Evolutionary conservation across 1,140 invertebrate species (phyloP), one percentile per base, ranked within the genome.

Genomic region (Heliothis subflexa): DNA sequence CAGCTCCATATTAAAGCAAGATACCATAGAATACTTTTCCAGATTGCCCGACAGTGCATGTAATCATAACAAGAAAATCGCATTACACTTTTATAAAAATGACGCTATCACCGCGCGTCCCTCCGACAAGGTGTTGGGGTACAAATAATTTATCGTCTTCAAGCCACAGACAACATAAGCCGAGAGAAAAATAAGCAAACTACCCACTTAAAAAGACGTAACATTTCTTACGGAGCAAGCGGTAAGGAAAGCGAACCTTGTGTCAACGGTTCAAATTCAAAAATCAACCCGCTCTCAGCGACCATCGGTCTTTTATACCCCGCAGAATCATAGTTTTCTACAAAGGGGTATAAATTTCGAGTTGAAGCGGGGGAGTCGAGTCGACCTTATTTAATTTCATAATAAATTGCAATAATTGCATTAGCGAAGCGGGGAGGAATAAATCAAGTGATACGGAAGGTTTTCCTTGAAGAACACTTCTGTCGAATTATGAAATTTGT

Each of bases 321-420:
- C 52, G 81, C 71, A 70, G 71, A 70, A 49, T 66, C 81, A 87
- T 88, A 91, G 88, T 92, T 90, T 88, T 64, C 86, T 86, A 86
- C 89, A 87, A 91, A 91, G 86, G 88, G 88, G 88, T 93, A 93
- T 93, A 93, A 90, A 93, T 93, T 93, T 89, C 79, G 79, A 81
- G 84, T 83, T 62, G 84, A 79, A 83, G 80, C 70, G 79, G 85
- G 82, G 86, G 84, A 80, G 88, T 84, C 83, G 88, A 87, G 85
- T 89, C 88, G 86, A 88, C 89, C 88, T 92, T 94, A 92, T 94
- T 93, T 94, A 94, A 93, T 94, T 93, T 94, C 88, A 90, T 92
- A 90, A 92, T 94, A 94, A 94, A 94, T 94, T 93, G 92, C 88
- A 91, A 92, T 94, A 93, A 94, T 94, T 93, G 88, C 93, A 92